Evolutionary conservation across 2,113 vertebrate species (phyloP).

Genomic region (Bagarius yarrelli): DNA sequence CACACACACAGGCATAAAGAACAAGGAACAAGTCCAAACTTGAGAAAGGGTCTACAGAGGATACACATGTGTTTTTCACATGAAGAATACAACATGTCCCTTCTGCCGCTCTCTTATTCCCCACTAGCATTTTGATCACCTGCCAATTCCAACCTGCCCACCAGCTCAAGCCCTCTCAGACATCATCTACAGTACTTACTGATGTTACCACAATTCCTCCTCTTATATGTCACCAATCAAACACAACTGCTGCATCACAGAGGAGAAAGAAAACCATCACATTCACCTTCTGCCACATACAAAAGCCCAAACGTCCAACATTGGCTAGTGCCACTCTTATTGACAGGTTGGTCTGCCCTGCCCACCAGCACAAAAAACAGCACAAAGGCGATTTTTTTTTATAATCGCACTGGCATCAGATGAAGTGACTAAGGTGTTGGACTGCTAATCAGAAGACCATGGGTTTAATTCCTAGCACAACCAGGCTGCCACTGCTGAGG

Average conservation of each 20-base stretch:
- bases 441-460: no score
- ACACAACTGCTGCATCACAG: background rate
- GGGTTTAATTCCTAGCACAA: no score
- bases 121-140: background rate
- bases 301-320: background rate
- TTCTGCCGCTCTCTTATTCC: background rate
- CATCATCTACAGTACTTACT: background rate
- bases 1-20: background rate
- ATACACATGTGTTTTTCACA: background rate
- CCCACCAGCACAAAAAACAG: background rate
- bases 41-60: background rate
- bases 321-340: background rate
- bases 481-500: no score
- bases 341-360: background rate
- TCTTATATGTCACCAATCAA: background rate
- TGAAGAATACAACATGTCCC: background rate
- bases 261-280: background rate
- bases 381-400: no score
- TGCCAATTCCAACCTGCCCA: background rate
- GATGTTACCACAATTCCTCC: background rate
- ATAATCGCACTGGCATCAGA: background rate
- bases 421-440: no score
- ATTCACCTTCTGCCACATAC: background rate
- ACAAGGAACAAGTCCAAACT: background rate
- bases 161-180: background rate